Evolutionary conservation across 2,113 vertebrate genomes (phyloP), one percentile per base, ranked within the genome.

Genomic region (Neogale vison): DNA sequence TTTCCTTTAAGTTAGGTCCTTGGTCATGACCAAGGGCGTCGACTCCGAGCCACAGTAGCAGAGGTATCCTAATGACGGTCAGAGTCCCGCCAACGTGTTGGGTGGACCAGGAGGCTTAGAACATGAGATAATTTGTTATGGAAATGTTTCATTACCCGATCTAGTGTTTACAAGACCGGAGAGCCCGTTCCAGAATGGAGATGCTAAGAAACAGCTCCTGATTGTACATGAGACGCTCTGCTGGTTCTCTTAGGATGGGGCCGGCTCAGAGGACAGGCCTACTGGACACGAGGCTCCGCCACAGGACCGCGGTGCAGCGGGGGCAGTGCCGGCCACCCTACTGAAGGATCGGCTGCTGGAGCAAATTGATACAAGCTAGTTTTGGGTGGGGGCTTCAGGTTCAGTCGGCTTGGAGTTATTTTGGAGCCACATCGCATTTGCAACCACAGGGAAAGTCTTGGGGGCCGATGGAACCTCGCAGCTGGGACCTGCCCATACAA

Each of bases 401-500:
- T 76, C 36, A 42, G 72, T 42, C n/a, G 61, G 82, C 67, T 91
- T 11, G 36, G 65, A 79, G 39, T 84, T 94, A 63, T 88, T 85
- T 95, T 82, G 76, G 83, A 91, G 99, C 96, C 99, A 99, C 96
- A 55, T 55, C 6, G 65, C 98, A 98, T 93, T 99, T 99, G 59
- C 99, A 99, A 95, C 99, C 99, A 99, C 98, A 99, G 99, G 98
- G 71, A 99, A 99, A 45, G 98, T 87, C 72, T 97, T 79, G 63
- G 99, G 96, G 77, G 77, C 71, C 89, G 98, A 96, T 7, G 98
- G 99, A 83, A 98, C 98, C 39, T 98, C 99, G 67, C 98, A 98
- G 97, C 98, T 99, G 29, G 98, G 98, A 99, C 97, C 98, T 99
- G 96, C 98, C 99, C 98, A 98, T 98, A 47, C 99, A 99, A 98